phyloP scores from a whole-genome alignment of 2,797 vertebrate species.

The Notoglanidium macrostoma region DNA sequence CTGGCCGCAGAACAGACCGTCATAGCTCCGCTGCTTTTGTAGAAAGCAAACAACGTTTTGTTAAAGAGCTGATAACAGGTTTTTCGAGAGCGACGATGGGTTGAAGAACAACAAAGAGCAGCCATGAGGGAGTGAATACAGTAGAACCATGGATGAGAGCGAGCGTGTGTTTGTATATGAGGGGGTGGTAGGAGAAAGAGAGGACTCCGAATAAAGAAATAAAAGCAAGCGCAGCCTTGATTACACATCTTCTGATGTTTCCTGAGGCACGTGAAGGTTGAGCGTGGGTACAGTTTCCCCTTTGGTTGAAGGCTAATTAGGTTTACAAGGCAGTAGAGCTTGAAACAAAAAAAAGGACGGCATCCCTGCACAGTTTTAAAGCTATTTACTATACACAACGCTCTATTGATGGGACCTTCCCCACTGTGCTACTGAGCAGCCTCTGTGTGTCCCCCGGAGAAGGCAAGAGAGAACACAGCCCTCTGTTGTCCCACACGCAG shows the following conservation, averaged over 20 bases:
- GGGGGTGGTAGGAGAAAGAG: background rate
- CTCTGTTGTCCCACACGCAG: conserved; percentile 53
- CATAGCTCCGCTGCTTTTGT: conserved; percentile 45
- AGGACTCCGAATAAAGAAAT: conserved; percentile 29
- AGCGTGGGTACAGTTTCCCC: conserved; percentile 37
- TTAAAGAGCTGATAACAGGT: conserved; percentile 37
- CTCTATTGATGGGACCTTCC: conserved; percentile 57
- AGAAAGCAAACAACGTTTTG: conserved; percentile 29
- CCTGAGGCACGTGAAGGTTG: conserved; percentile 15
- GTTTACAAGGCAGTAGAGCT: conserved; percentile 43
- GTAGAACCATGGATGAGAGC: background rate
- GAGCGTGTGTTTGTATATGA: background rate
- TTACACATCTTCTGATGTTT: conserved; percentile 35
- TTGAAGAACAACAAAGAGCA: conserved; percentile 32
- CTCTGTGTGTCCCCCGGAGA: conserved; percentile 45
- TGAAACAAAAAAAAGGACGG: conserved; percentile 24
- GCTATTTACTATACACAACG: conserved; percentile 61
- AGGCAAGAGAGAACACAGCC: conserved; percentile 53
- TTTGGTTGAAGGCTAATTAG: conserved; percentile 41
- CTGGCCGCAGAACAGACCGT: conserved; percentile 21
- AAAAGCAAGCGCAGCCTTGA: conserved; percentile 28
- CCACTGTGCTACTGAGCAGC: conserved; percentile 38
- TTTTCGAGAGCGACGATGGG: conserved; percentile 21
- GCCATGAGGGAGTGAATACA: conserved; percentile 1
- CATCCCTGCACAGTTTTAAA: conserved; percentile 59